These are phyloP conservation scores for Noturus placidus DNA, from an alignment of 2,113 vertebrate species.

Conservation along the genomic window DNA sequence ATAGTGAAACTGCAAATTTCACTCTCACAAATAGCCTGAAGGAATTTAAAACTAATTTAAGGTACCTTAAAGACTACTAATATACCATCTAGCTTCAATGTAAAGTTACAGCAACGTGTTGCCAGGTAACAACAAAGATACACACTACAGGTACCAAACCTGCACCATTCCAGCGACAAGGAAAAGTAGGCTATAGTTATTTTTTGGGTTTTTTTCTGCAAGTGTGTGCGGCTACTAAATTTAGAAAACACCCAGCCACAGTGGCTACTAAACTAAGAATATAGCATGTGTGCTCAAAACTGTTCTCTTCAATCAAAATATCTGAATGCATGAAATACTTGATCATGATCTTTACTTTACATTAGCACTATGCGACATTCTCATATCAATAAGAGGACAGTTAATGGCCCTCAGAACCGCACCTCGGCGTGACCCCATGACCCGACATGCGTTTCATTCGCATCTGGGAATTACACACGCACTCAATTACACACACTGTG, in stretches of 20 bases:
- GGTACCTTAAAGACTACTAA: neutral
- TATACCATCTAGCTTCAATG: neutral
- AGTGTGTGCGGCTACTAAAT: too few species aligned
- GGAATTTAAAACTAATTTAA: neutral
- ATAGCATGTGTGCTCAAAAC: neutral
- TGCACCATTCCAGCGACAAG: neutral
- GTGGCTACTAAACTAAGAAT: neutral
- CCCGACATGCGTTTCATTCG: conserved; percentile 78
- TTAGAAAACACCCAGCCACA: neutral
- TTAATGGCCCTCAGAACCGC: conserved; percentile 77
- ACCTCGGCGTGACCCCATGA: conserved; percentile 85
- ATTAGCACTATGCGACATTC: neutral
- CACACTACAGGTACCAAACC: neutral
- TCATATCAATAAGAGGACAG: conserved; percentile 18
- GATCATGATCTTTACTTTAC: neutral
- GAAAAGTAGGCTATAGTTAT: neutral
- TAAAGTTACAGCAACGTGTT: neutral
- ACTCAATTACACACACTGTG: conserved; percentile 86
- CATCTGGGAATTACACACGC: conserved; percentile 96
- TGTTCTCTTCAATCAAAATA: neutral
- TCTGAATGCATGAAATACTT: neutral
- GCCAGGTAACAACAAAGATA: neutral
- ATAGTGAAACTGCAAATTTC: neutral
- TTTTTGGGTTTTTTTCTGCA: neutral
- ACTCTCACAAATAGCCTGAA: neutral